Base-by-base conservation (phyloP, 1,140 invertebrate species). In the Diuraphis noxia region DNA sequence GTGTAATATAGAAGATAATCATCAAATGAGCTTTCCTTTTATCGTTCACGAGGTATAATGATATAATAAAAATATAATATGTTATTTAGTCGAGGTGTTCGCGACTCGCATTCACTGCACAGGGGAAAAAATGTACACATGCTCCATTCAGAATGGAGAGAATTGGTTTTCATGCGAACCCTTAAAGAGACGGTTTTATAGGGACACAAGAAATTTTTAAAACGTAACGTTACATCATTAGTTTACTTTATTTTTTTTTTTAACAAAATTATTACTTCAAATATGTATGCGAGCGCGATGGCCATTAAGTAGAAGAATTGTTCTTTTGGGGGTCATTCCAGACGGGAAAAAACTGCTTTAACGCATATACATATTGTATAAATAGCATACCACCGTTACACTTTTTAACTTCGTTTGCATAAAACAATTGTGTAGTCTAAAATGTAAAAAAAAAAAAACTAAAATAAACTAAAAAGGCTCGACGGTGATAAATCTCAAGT, bases 381-480 rank as follows among this genome's bases (percentile, higher is more conserved):
- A 72, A 72, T 72, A 72, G 56, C 56, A n/a, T 91, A 36, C 77
- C 63, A 7, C 34, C 72, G 88, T 90, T 90, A 90, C 43, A 82
- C 89, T 79, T 91, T 46, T 91, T 38, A 82, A 81, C 89, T 82
- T 81, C 25, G 89, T 91, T 91, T 91, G 89, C 77, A 91, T 91
- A 91, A 91, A 91, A 91, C 77, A 91, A 91, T 91, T 91, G 77
- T 46, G 56, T 46, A 77, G 63, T 17, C 30, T 30, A 36, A 34
- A 43, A n/a, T 21, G 4, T 34, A 77, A 43, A 43, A 43, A 43
- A 49, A 72, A 72, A 63, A 56, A 72, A 72, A 72, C 56, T 72
- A 6, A 72, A 34, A 30, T 72, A n/a, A 72, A 72, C 56, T 72
- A n/a, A 72, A 91, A 52, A 38, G 21, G 40, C 72, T 91, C 89